Base-by-base conservation (phyloP, 2,113 vertebrate species). In the Oryzias javanicus region DNA sequence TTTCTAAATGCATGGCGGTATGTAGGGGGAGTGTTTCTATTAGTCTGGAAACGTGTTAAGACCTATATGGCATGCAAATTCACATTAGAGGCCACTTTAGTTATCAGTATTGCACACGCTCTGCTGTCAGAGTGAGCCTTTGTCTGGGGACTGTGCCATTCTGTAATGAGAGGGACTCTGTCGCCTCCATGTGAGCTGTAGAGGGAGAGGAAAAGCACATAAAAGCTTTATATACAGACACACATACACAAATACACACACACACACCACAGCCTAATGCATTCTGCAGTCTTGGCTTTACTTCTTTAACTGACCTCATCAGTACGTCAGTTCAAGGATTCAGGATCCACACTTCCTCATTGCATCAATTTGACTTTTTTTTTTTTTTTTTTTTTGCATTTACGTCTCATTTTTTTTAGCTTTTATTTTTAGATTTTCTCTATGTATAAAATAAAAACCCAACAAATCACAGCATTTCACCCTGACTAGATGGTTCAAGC, bases 141-240 rank as follows among this genome's bases (percentile, higher is more conserved):
- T 90, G 89, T 92, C 88, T 89, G 80, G 73, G 75, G 70, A 63
- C 74, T 72, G 55, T 76, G 76, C 80, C 82, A 83, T 78, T 86
- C 85, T 80, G 84, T 87, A 88, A 91, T 88, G 83, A 90, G 82
- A 76, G 81, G 76, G 74, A 84, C 85, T 87, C 80, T 89, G 89
- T 90, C 85, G 79, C 89, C 83, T 79, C 81, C 82, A 15, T 86
- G 84, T 82, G 87, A 88, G 85, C 84, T 87, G 80, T 74, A 68
- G 79, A 81, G 82, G 88, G 85, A 89, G 80, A 86, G 70, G 74
- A 85, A 49, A 71, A 81, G 60, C 60, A 72, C 57, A 64, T 49
- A 52, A 55, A 62, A 49, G 24, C 57, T 29, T 66, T 63, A 64
- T 53, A 42, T 42, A 69, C 47, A n/a, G n/a, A 53, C 65, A 71